Evolutionary conservation across 2,888 invertebrate species (phyloP), one percentile per base, ranked within the genome.

Genomic region (Teinopalpus imperialis): DNA sequence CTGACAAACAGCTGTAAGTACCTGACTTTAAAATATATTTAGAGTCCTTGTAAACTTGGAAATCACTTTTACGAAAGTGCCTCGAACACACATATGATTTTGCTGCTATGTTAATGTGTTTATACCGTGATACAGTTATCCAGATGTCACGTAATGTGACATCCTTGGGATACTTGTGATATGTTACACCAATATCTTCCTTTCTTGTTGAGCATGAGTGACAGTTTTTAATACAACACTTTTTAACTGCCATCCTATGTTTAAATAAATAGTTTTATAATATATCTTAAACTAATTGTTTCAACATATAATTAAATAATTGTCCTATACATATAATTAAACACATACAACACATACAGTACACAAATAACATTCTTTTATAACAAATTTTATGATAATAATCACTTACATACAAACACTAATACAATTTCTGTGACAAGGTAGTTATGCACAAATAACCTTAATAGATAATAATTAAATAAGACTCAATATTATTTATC

Each of bases 81-180:
- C 93, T 89, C 7, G 94, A 94, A 68, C 95, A 95, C 20, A 95
- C 92, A 70, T 92, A 91, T 34, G 90, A 90, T 46, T 90, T 89
- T 66, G 83, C 83, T 13, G 89, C 89, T 56, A 90, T 88, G 49
- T 90, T 90, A 48, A 88, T 88, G 24, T 74, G 63, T 34, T 86
- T 86, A 35, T 91, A 88, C 20, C 87, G 90, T 60, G 93, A 92
- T 59, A 92, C 89, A n/a, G 80, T 77, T 42, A 92, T 81, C 94
- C 94, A 95, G 69, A 87, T 90, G 35, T 90, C 85, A 43, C 91
- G 82, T 45, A 92, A 83, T 45, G 81, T 81, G 13, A 79, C 66
- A 67, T 94, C 92, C 69, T 92, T 91, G 1, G 94, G 94, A 63
- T 93, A 93, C 60, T 93, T 94, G 72, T 95, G 94, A 66, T 93